Evolutionary conservation across 23 tunicate species (phyloP).

Genomic region (Corella eumyota): DNA sequence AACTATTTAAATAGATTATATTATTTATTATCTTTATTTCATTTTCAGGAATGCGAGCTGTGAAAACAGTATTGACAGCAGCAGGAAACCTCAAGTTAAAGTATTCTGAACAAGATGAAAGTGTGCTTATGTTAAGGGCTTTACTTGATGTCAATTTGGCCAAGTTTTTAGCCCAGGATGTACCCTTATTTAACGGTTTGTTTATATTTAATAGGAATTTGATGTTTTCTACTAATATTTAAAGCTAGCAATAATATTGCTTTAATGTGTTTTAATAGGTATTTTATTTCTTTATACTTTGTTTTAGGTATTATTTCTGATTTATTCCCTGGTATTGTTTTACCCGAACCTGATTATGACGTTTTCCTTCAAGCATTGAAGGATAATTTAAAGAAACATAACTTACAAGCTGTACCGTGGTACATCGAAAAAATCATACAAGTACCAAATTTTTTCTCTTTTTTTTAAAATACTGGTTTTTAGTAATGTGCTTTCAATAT

Average conservation of each 20-base stretch:
- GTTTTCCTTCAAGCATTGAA: conserved; percentile 62
- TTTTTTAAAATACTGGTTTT: too few species aligned
- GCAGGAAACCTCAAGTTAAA: conserved; percentile 95
- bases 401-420: conserved; percentile 79
- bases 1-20: background rate
- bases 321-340: conserved; percentile 90
- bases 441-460: conserved; percentile 8
- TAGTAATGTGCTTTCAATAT: too few species aligned
- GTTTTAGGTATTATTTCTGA: conserved; percentile 83
- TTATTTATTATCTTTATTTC: background rate
- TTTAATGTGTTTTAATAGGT: too few species aligned
- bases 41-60: conserved; percentile 89
- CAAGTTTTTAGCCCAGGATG: conserved; percentile 93
- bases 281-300: background rate
- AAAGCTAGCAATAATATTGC: background rate
- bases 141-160: conserved; percentile 91
- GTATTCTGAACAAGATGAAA: conserved; percentile 90
- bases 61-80: conserved; percentile 92
- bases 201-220: too few species aligned
- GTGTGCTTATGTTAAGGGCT: conserved; percentile 90
- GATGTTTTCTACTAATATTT: background rate
- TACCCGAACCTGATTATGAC: conserved; percentile 92
- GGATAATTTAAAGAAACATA: conserved; percentile 41
- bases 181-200: conserved; percentile 88
- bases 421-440: conserved; percentile 73